A percentile compares a stretch with the other conserved stretches of the same genome.
Evolutionary conservation across 2,888 invertebrate genomes (phyloP).

Genomic region (Coleophora deauratella): DNA sequence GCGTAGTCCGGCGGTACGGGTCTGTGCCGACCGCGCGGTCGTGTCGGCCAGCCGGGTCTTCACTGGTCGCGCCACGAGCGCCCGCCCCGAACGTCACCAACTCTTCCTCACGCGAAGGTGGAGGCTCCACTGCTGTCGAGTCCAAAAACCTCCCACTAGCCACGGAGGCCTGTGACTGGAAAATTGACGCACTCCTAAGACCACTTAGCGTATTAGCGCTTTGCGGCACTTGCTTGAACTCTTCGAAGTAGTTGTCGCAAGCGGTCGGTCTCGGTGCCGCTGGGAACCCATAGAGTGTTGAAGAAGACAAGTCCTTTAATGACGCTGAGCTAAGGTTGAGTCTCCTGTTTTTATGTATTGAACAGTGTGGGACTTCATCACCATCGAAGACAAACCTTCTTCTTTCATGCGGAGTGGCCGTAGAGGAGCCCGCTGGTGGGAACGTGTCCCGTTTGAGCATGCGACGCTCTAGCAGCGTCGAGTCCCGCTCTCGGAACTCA

Average conservation of each 20-base stretch:
- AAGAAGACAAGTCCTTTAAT: slow-evolving; percentile 72
- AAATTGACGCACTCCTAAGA: slow-evolving; percentile 62
- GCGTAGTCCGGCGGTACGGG: slow-evolving; percentile 74
- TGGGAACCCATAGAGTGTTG: slow-evolving; percentile 77
- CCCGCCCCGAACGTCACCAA: slow-evolving; percentile 82
- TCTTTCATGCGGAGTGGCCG: slow-evolving; percentile 66
- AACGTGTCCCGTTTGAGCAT: slow-evolving; percentile 67
- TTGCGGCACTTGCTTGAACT: slow-evolving; percentile 68
- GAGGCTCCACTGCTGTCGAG: slow-evolving; percentile 77
- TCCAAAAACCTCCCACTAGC: slow-evolving; percentile 81
- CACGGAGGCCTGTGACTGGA: slow-evolving; percentile 73
- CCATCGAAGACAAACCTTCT: slow-evolving; percentile 79
- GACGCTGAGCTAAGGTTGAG: slow-evolving; percentile 71
- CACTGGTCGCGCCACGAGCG: slow-evolving; percentile 43
- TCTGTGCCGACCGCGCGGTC: slow-evolving; percentile 70
- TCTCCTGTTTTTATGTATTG: slow-evolving; percentile 72
- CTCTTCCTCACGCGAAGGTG: slow-evolving; percentile 78
- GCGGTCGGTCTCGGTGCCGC: slow-evolving; percentile 77
- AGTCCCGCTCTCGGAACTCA: slow-evolving; percentile 62
- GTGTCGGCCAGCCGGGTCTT: slow-evolving; percentile 39
- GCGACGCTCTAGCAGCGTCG: slow-evolving; percentile 53
- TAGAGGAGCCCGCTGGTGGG: slow-evolving; percentile 54
- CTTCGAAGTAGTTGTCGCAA: slow-evolving; percentile 75
- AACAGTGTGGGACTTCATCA: slow-evolving; percentile 70
- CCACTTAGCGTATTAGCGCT: slow-evolving; percentile 67